Evolutionary conservation across 2,888 invertebrate species (phyloP).

Genomic region (Syrista parreyssii): DNA sequence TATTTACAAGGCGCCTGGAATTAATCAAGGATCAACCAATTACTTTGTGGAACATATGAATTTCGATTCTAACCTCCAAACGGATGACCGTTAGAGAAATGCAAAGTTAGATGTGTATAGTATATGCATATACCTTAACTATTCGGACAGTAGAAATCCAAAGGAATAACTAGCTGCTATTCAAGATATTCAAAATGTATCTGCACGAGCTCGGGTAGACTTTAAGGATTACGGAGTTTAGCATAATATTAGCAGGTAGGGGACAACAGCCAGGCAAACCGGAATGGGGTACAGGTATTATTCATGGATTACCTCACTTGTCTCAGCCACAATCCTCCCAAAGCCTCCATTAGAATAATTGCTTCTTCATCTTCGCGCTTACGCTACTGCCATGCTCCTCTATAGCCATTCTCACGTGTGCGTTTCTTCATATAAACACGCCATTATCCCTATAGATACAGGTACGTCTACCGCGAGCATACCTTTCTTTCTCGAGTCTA

Average conservation of each 20-base stretch:
- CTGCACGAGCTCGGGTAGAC: constrained; percentile 41
- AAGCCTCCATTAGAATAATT: constrained; percentile 65
- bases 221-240: constrained; percentile 63
- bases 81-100: not conserved
- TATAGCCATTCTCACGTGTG: not conserved
- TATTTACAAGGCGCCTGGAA: no score
- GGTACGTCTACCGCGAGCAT: not conserved
- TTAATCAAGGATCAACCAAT: no score
- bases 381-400: constrained; percentile 29
- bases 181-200: constrained; percentile 48
- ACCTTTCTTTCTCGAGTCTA: not conserved
- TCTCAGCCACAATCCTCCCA: constrained; percentile 60
- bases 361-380: constrained; percentile 64
- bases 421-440: not conserved
- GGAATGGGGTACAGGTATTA: constrained; percentile 48
- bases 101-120: not conserved
- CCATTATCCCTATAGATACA: not conserved
- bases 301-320: constrained; percentile 65
- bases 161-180: constrained; percentile 25
- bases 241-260: constrained; percentile 58
- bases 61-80: not conserved
- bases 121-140: not conserved
- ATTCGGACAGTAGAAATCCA: not conserved
- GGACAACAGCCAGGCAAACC: constrained; percentile 24
- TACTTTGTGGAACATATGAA: no score